Evolutionary conservation across 2,888 invertebrate genomes (phyloP), one percentile per base, ranked within the genome.

Genomic region (Drosophila imparisetae): DNA sequence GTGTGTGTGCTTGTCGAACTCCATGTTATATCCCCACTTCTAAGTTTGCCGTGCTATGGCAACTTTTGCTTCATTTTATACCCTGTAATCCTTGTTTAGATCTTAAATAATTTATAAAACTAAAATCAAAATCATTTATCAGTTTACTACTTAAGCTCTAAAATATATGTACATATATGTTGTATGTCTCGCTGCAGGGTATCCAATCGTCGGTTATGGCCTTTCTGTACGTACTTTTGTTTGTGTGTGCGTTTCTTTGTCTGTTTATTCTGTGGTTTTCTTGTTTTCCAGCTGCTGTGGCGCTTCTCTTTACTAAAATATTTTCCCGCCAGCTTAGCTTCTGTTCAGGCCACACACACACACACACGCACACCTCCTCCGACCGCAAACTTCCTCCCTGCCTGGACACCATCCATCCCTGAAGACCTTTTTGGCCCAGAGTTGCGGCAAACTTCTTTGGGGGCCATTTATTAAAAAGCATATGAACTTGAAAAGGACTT

Each of bases 401-500:
- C 24, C 15, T 24, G 15, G 7, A 53, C 30, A 38, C n/a, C 38
- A 67, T 24, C n/a, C 42, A 71, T 40, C 18, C 52, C 45, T 29
- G 36, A 18, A 53, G 40, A 50, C 49, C 40, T 61, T 54, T 63
- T 50, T 60, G 59, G n/a, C 75, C 75, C 62, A 60, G 34, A 34
- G 61, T 61, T 53, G 76, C 29, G 71, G 80, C 48, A 75, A 76
- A 80, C 76, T 82, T 85, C 88, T 86, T 87, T 74, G 80, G 85
- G 81, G 89, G 86, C 83, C 79, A 89, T 86, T 86, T 90, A 86
- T 90, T 90, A 83, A 89, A 89, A 86, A 83, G 86, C 89, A 89
- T 86, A 86, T 90, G 89, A 86, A 90, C 90, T 90, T 90, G 81
- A 86, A 90, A 86, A 89, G 87, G 89, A 86, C 90, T 90, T 89